Evolutionary conservation across 2,888 invertebrate species (phyloP).

Genomic region (Ischnura elegans): DNA sequence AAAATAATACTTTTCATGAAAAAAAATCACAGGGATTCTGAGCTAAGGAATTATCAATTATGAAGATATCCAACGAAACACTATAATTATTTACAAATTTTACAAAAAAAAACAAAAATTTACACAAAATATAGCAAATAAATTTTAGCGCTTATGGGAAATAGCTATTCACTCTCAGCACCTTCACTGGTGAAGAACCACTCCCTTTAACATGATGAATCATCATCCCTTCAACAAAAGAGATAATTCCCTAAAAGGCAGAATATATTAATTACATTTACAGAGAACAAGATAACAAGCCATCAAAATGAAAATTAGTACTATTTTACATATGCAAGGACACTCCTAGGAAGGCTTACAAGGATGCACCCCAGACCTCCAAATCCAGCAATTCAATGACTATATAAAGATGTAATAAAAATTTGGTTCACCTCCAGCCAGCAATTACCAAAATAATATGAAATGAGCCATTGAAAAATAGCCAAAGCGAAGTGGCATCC

Average conservation of each 20-base stretch:
- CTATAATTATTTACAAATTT: constrained; percentile 53
- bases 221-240: background rate
- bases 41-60: constrained; percentile 26
- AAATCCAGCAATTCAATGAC: constrained; percentile 1
- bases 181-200: background rate
- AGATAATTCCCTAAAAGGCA: background rate
- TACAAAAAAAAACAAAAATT: no score
- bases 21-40: background rate
- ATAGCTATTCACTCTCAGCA: background rate
- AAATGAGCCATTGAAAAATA: background rate
- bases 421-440: background rate
- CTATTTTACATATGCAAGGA: constrained; percentile 9
- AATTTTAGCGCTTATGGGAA: background rate
- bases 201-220: background rate
- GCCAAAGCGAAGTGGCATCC: background rate
- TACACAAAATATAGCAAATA: background rate
- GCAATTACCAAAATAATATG: background rate
- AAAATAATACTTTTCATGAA: background rate
- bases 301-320: background rate
- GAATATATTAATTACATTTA: background rate
- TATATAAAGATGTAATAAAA: background rate
- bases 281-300: background rate
- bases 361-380: background rate
- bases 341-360: background rate
- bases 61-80: background rate